Percentiles rank a stretch among this genome's conserved stretches.
Evolutionary conservation across 2,797 vertebrate species (phyloP).

Genomic region (Selene dorsalis): DNA sequence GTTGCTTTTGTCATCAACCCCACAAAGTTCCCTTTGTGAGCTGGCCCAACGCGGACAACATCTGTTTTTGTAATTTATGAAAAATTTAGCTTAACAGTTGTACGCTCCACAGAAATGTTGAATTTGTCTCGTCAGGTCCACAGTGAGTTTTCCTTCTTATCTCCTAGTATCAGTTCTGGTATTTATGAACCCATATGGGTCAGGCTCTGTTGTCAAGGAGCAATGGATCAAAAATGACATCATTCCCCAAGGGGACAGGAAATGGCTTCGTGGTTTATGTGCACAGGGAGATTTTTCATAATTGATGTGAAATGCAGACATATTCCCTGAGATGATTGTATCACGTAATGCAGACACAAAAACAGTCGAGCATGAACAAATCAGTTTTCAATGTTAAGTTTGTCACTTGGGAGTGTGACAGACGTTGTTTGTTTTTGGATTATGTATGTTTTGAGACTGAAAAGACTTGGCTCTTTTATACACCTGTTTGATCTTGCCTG

Average conservation of each 20-base stretch:
- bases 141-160: constrained; percentile 35
- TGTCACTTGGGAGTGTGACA: constrained; percentile 28
- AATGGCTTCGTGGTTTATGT: constrained; percentile 17
- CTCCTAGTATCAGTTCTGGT: constrained; percentile 34
- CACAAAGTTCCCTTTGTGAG: not conserved
- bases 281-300: constrained; percentile 52
- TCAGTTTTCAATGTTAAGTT: constrained; percentile 18
- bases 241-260: constrained; percentile 15
- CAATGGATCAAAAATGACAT: constrained; percentile 43
- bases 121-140: not conserved
- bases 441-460: not conserved
- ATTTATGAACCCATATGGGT: constrained; percentile 32
- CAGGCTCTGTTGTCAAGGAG: constrained; percentile 23
- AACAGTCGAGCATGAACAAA: constrained; percentile 29
- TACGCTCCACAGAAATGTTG: not conserved
- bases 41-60: not conserved
- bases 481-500: constrained; percentile 31
- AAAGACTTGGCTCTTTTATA: not conserved
- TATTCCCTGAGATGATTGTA: constrained; percentile 40
- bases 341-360: constrained; percentile 33
- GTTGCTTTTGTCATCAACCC: constrained; percentile 23
- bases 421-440: constrained; percentile 13
- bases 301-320: constrained; percentile 71
- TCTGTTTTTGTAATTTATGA: not conserved
- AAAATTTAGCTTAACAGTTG: not conserved